Evolutionary conservation across 1,140 invertebrate species (phyloP), one percentile per base, ranked within the genome.

Genomic region (Zeugodacus cucurbitae): DNA sequence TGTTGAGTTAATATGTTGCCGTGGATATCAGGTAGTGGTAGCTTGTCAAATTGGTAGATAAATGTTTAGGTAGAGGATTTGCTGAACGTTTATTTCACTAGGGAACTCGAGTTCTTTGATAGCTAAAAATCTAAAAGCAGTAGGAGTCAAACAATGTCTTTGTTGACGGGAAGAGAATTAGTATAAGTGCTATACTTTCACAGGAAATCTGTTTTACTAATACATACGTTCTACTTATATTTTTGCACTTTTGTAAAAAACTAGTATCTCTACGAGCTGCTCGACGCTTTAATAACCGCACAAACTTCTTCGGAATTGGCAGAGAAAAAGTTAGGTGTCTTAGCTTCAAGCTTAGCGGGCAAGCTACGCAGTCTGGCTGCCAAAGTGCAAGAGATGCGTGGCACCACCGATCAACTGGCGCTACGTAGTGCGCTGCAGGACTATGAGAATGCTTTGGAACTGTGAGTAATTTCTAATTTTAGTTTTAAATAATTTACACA

Each of bases 221-320:
- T n/a, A n/a, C n/a, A n/a, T n/a, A n/a, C n/a, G n/a, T n/a, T n/a
- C n/a, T n/a, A n/a, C n/a, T 70, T 17, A 70, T 7, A 34, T 70
- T 32, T 14, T 32, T 70, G 4, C 3, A 2, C 17, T 54, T 17
- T 54, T 20, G 1, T 20, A 54, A 3, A 3, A 32, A 20, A 20
- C 29, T 26, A 98, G 96, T 99, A 98, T 93, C 94, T 98, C 29
- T 98, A 97, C 90, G 97, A 98, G 90, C 97, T 98, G 90, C 93
- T 98, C 89, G 99, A 99, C 93, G 99, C 99, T 0, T 94, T 99
- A 41, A 99, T 99, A 89, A 99, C 97, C 0, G 97, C 98, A 91
- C 98, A 99, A 95, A 99, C 99, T 7, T 98, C 98, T 3, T 97
- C 98, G 0, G 98, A 99, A 91, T 98, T 99, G 93, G 99, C 99